phyloP scores from a whole-genome alignment of 2,888 invertebrate species.

The Microctonus aethiopoides region DNA sequence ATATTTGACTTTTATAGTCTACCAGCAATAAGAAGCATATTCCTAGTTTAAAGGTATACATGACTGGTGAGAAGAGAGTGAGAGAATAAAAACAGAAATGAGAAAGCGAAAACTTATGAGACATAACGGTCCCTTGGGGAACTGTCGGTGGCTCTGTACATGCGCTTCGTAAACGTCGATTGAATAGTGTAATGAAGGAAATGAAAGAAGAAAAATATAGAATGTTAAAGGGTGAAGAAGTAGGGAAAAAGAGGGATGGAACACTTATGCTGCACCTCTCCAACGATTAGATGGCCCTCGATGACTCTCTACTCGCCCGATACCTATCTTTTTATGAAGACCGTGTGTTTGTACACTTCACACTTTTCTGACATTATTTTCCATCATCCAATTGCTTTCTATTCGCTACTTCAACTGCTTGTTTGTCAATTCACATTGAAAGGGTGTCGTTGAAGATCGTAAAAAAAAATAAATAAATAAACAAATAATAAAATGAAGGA shows the following conservation, averaged over 20 bases:
- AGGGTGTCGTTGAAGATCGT: not conserved
- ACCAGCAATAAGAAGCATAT: not conserved
- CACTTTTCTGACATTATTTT: not conserved
- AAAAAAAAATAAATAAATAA: not conserved
- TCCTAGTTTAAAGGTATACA: not conserved
- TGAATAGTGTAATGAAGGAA: conserved; percentile 3
- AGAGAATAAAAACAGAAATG: not conserved
- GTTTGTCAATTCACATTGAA: conserved; percentile 30
- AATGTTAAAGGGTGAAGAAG: too few relatives aligned
- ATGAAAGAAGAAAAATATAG: too few relatives aligned
- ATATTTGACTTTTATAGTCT: conserved; percentile 4
- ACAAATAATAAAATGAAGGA: not conserved
- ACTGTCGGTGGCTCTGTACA: not conserved
- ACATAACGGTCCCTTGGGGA: conserved; percentile 22
- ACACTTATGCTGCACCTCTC: conserved; percentile 12
- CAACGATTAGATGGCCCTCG: conserved; percentile 42
- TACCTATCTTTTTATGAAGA: conserved; percentile 38
- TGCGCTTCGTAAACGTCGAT: conserved; percentile 11
- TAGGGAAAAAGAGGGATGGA: conserved; percentile 15
- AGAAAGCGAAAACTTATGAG: not conserved
- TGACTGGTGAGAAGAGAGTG: too few relatives aligned
- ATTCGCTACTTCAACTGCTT: conserved; percentile 19
- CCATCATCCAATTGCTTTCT: not conserved
- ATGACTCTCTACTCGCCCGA: conserved; percentile 38
- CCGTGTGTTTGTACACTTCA: conserved; percentile 1